Evolutionary conservation across 37 sponge, comb jelly and placozoan genomes (phyloP), one percentile per base, ranked within the genome.

Genomic region (Lycopodina hypogea): DNA sequence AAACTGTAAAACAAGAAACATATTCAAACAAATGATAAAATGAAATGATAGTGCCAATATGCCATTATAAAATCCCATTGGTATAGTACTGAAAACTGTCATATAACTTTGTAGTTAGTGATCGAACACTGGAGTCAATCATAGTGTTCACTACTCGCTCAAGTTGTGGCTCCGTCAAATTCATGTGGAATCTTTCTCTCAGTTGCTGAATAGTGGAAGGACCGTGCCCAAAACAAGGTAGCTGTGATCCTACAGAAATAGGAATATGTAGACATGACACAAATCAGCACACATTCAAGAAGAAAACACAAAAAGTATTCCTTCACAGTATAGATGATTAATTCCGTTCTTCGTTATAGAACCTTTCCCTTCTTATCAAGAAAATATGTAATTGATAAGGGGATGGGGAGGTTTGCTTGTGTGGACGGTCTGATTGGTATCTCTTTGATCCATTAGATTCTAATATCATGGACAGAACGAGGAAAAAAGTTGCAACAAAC

Each of bases 1-100:
- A n/a, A n/a, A n/a, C n/a, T n/a, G n/a, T n/a, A n/a, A n/a, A n/a
- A n/a, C n/a, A n/a, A n/a, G n/a, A n/a, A n/a, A n/a, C n/a, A n/a
- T n/a, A n/a, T n/a, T n/a, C n/a, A n/a, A n/a, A n/a, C n/a, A n/a
- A n/a, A n/a, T n/a, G n/a, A n/a, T n/a, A 58, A 58, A 58, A 24
- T 21, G 59, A 58, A 24, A 58, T 58, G 59, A 24, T 26, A 52
- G 15, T 21, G 26, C 26, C 26, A 58, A 26, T 58, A 24, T 40
- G 45, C 29, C 33, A 39, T 70, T 90, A 96, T 62, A 96, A 74
- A 42, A 95, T 97, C 34, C 98, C 98, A 64, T 90, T 95, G 18
- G 98, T 93, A 33, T 84, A 75, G 65, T 95, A 97, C 64, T 97
- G 98, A 72, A 93, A 97, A 21, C 78, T 83, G 81, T 97, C 98